A percentile compares a stretch with the other conserved stretches of the same genome.
These are phyloP conservation scores for Malthinus flaveolus DNA, from an alignment of 2,888 invertebrate species.

Conservation along the genomic window DNA sequence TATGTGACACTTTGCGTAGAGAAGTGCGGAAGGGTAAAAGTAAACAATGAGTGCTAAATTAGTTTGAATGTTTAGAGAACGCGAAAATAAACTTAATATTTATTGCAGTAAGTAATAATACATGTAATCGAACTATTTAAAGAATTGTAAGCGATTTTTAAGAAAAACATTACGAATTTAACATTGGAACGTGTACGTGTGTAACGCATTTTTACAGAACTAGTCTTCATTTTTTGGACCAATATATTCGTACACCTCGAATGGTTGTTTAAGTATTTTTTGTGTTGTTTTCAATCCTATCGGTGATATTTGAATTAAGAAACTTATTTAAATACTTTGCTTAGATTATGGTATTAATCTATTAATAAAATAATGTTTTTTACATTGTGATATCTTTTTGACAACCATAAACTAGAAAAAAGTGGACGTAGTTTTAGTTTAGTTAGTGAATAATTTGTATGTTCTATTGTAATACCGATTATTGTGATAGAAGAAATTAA, in stretches of 20 bases:
- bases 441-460: slow-evolving; percentile 4
- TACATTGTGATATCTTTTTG: slow-evolving; percentile 27
- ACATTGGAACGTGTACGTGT: too few species aligned
- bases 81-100: slow-evolving; percentile 2
- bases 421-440: slow-evolving; percentile 10
- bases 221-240: slow-evolving; percentile 4
- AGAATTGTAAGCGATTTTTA: background rate
- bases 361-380: slow-evolving; percentile 17
- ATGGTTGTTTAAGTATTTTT: slow-evolving; percentile 7
- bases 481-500: slow-evolving; percentile 3
- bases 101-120: background rate
- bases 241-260: slow-evolving; percentile 8
- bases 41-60: background rate
- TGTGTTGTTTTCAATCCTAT: slow-evolving; percentile 10
- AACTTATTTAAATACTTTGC: slow-evolving; percentile 10
- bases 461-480: slow-evolving; percentile 6
- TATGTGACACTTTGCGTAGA: slow-evolving; percentile 59
- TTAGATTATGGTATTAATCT: slow-evolving; percentile 13
- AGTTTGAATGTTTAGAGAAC: slow-evolving; percentile 3
- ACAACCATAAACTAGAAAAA: slow-evolving; percentile 6
- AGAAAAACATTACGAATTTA: too few species aligned
- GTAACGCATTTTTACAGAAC: slow-evolving; percentile 1
- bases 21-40: slow-evolving; percentile 36
- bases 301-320: slow-evolving; percentile 20
- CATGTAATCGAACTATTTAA: slow-evolving; percentile 1